Base-by-base conservation (phyloP, 2,113 vertebrate species). In the Etia nguti region DNA sequence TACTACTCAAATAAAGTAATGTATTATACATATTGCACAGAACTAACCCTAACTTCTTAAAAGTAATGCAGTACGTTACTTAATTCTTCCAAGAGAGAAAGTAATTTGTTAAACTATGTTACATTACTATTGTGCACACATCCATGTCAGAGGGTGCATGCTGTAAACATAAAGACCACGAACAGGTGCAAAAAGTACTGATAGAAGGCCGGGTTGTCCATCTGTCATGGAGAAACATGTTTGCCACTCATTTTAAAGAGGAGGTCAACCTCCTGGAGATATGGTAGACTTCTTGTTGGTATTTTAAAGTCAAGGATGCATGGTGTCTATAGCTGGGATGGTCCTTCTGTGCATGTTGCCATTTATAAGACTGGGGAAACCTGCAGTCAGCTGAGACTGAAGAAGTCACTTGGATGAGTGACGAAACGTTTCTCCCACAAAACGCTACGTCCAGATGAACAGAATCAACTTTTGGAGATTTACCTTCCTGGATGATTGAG, bases 181-280 rank as follows among this genome's bases (percentile, higher is more conserved):
- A 59, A 0, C 8, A 15, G 15, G 5, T 0, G 1, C 29, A 60
- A 60, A 60, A 60, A 11, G 9, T 60, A 60, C 59, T 34, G 16
- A 60, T 60, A 4, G 59, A 34, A 20, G 16, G 59, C 59, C 10
- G 59, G 18, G 4, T 0, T 36, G 31, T 62, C 31, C 10, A 62
- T 73, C 38, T 43, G 65, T 46, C 38, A 10, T 46, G 65, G 22
- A 70, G 13, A 70, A 24, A 41, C 26, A 24, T 43, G 13, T 10
- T 15, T 16, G 38, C 38, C 9, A 10, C n/a, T 43, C n/a, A 10
- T 43, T 46, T 41, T 73, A 10, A 43, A 0, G 18, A 73, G 18
- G 8, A 52, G 38, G 1, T 46, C 22, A 16, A 73, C 38, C 18
- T 73, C 65, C 65, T 26, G 38, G 12, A 22, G 38, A 0, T 73